These are phyloP conservation scores for Drosophila arizonae DNA, from an alignment of 1,140 invertebrate species.

Conservation along the genomic window DNA sequence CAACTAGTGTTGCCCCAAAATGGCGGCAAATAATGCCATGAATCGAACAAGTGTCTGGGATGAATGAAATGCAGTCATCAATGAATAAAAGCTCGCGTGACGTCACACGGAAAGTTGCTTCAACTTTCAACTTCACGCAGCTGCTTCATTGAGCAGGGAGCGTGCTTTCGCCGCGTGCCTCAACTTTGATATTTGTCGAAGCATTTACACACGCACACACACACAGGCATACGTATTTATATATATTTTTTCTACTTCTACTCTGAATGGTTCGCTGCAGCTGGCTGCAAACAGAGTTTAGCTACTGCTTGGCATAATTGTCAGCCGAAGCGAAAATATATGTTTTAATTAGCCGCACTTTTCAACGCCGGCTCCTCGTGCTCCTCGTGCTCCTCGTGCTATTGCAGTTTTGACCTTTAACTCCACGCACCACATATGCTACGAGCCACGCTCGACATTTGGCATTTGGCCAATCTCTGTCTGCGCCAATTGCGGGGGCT, in stretches of 20 bases:
- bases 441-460: constrained; percentile 26
- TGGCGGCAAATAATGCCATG: constrained; percentile 45
- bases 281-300: constrained; percentile 18
- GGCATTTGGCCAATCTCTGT: constrained; percentile 26
- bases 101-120: constrained; percentile 22
- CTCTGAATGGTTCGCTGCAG: not conserved
- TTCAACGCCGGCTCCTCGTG: not conserved
- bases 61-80: constrained; percentile 59
- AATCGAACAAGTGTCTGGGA: constrained; percentile 19
- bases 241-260: too few relatives aligned
- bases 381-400: not conserved
- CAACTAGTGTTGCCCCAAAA: constrained; percentile 35
- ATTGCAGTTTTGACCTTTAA: constrained; percentile 31
- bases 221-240: not conserved
- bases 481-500: not conserved
- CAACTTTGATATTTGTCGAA: constrained; percentile 60
- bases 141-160: too few relatives aligned
- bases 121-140: too few relatives aligned
- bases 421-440: not conserved
- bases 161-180: constrained; percentile 10
- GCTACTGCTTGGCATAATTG: constrained; percentile 4
- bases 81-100: constrained; percentile 68
- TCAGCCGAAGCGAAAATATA: constrained; percentile 8
- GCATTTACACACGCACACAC: not conserved
- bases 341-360: constrained; percentile 40